Percentiles rank a stretch among this genome's conserved stretches.
Evolutionary conservation across 2,888 invertebrate species (phyloP).

Genomic region (Rugalucina vietnamica): DNA sequence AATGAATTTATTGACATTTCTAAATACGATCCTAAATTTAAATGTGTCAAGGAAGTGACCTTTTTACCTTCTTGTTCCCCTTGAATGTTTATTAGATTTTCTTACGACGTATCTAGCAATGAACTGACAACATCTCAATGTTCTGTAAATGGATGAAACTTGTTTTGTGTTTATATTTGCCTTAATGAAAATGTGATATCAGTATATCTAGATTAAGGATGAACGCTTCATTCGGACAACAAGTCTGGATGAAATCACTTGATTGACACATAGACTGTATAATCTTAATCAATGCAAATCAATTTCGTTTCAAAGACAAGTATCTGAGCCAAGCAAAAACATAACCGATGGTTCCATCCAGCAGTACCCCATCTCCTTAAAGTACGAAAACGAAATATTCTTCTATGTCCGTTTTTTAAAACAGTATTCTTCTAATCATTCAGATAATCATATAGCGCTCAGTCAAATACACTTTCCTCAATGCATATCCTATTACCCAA

Average conservation of each 20-base stretch:
- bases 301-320: neutral
- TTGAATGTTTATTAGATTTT: too few relatives aligned
- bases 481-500: too few relatives aligned
- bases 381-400: neutral
- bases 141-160: neutral
- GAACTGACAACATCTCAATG: neutral
- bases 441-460: too few relatives aligned
- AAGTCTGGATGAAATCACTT: neutral
- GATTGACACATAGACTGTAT: neutral
- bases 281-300: neutral
- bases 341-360: neutral
- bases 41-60: neutral
- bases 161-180: neutral
- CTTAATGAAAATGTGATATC: neutral
- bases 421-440: neutral
- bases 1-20: neutral
- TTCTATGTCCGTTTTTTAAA: neutral
- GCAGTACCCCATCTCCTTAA: neutral
- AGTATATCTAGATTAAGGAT: neutral
- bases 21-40: neutral
- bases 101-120: too few relatives aligned
- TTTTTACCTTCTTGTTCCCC: too few relatives aligned
- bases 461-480: too few relatives aligned
- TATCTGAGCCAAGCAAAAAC: neutral
- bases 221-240: neutral